Evolutionary conservation across 2,888 invertebrate genomes (phyloP).

Genomic region (Stenichneumon culpator): DNA sequence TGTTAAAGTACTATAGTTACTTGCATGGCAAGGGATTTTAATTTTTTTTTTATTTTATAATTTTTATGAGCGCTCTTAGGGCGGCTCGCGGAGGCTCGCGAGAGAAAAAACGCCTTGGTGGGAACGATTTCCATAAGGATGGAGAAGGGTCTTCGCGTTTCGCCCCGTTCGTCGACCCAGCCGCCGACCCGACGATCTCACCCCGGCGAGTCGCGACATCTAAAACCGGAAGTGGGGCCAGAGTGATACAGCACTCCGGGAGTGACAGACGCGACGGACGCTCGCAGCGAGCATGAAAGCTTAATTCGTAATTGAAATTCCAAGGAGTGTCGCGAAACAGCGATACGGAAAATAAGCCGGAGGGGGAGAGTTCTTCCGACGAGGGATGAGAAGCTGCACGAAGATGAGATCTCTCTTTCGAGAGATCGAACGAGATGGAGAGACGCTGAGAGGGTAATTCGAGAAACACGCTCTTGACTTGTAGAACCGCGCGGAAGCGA

Average conservation of each 20-base stretch:
- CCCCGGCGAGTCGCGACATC: background rate
- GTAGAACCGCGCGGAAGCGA: constrained; percentile 42
- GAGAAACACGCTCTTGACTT: constrained; percentile 26
- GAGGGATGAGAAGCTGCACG: background rate
- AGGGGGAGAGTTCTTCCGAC: background rate
- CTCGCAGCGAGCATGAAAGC: constrained; percentile 5
- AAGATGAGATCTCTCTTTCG: constrained; percentile 18
- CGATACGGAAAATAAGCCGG: constrained; percentile 1
- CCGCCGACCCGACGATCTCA: background rate
- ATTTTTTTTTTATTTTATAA: no score
- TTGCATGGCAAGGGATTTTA: no score
- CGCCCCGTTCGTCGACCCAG: constrained; percentile 48
- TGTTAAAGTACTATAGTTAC: no score
- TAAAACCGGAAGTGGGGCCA: background rate
- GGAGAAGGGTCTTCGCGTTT: background rate
- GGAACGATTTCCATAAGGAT: constrained; percentile 10
- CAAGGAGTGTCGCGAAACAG: constrained; percentile 22
- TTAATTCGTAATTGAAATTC: constrained; percentile 60
- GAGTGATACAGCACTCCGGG: background rate
- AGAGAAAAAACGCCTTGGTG: constrained; percentile 1
- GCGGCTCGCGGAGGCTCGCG: background rate
- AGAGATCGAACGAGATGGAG: constrained; percentile 1
- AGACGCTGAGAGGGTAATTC: constrained; percentile 38
- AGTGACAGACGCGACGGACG: background rate
- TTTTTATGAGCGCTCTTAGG: no score